A percentile compares a stretch with the other conserved stretches of the same genome.
phyloP scores from a whole-genome alignment of 2,888 invertebrate species.

The Catocala sponsa region DNA sequence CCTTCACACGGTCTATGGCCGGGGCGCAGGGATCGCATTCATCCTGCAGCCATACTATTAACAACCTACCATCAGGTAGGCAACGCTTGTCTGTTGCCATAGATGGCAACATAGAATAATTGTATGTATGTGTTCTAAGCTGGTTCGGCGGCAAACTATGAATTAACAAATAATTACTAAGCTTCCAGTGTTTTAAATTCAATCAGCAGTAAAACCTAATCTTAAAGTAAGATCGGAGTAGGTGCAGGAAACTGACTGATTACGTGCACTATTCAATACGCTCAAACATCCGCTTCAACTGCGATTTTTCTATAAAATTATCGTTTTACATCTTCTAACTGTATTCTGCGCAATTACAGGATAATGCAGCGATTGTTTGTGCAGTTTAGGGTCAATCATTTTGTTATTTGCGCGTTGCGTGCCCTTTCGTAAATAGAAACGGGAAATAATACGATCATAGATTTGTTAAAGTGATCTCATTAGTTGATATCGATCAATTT shows the following conservation, averaged over 20 bases:
- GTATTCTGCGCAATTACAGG: slow-evolving; percentile 30
- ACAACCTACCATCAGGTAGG: no score
- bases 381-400: not conserved
- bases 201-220: slow-evolving; percentile 30
- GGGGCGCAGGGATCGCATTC: no score
- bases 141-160: not conserved
- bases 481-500: no score
- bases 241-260: slow-evolving; percentile 40
- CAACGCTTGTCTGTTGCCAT: no score
- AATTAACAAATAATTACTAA: slow-evolving; percentile 24
- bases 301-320: slow-evolving; percentile 37
- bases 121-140: no score
- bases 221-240: slow-evolving; percentile 36
- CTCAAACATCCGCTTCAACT: slow-evolving; percentile 35
- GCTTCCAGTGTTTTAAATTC: slow-evolving; percentile 12
- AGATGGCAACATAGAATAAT: no score
- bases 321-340: slow-evolving; percentile 30
- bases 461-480: no score
- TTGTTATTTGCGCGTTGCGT: no score
- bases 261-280: slow-evolving; percentile 44
- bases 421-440: no score
- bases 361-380: slow-evolving; percentile 16
- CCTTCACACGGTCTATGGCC: no score
- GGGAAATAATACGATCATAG: no score
- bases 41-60: no score